Evolutionary conservation across 2,888 invertebrate species (phyloP), one percentile per base, ranked within the genome.

Genomic region (Hemithea aestivaria): DNA sequence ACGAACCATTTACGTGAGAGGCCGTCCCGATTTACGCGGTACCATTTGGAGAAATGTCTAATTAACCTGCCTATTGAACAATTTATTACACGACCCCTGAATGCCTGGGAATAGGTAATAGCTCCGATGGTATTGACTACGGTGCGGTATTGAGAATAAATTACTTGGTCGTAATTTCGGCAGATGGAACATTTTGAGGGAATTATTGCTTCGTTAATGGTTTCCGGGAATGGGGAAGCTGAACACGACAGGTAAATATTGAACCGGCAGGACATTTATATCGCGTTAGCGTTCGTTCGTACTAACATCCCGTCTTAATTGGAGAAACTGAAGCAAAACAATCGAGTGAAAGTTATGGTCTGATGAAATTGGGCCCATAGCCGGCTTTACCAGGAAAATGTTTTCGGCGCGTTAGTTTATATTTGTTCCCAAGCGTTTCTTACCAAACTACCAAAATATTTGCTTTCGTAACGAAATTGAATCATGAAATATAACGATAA

Each of bases 11-110:
- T 64, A 53, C 62, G 58, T 58, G 51, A 47, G 39, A 43, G 61
- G 58, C 61, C 53, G 62, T 72, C 72, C 56, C 73, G 68, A 71
- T 76, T 77, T 70, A 72, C 67, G 69, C 55, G 59, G 58, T 58
- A 62, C 70, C 70, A 72, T 80, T 77, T 66, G 59, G 62, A 69
- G 74, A 65, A 76, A 75, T 68, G 75, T 76, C 74, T 80, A 79
- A 82, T 82, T 80, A 80, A 80, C 79, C 79, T 78, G 76, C 74
- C 80, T 73, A 75, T 80, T 68, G 65, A 66, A 68, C 70, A 72
- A 79, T 80, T 80, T 82, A 80, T 79, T 70, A 68, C 69, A 47
- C 65, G 67, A 58, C 63, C 71, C 65, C 63, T 60, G 62, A 62
- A 68, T 65, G 60, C 62, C 62, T 69, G 62, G 51, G 48, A 59